Percentiles rank a stretch among this genome's conserved stretches.
Evolutionary conservation across 2,888 invertebrate species (phyloP).

Genomic region (Meganola albula): DNA sequence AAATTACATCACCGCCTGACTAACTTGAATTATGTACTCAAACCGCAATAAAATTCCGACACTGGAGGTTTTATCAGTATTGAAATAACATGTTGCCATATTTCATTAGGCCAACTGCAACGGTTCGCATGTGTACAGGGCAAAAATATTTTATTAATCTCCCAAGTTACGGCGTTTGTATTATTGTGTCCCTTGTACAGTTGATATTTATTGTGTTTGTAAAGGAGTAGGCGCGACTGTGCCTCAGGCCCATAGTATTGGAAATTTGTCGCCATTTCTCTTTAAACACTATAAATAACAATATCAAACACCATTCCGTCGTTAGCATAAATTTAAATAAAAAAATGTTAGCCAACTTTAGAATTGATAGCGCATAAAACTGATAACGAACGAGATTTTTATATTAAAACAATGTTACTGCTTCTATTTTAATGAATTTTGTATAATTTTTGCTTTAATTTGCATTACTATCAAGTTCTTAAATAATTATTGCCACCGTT

Average conservation of each 20-base stretch:
- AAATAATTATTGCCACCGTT: conserved; percentile 15
- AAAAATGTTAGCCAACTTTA: conserved; percentile 18
- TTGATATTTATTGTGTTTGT: conserved; percentile 53
- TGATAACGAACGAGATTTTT: conserved; percentile 24
- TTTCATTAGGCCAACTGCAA: conserved; percentile 66
- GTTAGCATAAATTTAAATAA: conserved; percentile 27
- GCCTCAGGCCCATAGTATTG: conserved; percentile 40
- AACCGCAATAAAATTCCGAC: conserved; percentile 67
- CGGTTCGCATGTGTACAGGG: conserved; percentile 54
- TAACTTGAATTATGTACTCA: conserved; percentile 64
- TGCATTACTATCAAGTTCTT: conserved; percentile 12
- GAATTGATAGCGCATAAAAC: conserved; percentile 24
- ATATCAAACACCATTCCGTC: conserved; percentile 25
- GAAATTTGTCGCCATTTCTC: conserved; percentile 42
- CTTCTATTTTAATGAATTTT: conserved; percentile 20
- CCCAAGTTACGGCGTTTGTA: conserved; percentile 54
- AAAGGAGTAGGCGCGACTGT: conserved; percentile 46
- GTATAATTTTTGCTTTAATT: conserved; percentile 24
- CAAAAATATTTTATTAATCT: conserved; percentile 72
- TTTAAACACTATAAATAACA: conserved; percentile 30
- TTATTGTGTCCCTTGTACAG: conserved; percentile 55
- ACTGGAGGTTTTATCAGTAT: conserved; percentile 67
- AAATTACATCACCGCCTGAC: conserved; percentile 64
- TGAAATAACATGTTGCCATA: conserved; percentile 66
- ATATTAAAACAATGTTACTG: conserved; percentile 17